Base-by-base conservation (phyloP, 2,113 vertebrate genomes). In the Rutilus rutilus region DNA sequence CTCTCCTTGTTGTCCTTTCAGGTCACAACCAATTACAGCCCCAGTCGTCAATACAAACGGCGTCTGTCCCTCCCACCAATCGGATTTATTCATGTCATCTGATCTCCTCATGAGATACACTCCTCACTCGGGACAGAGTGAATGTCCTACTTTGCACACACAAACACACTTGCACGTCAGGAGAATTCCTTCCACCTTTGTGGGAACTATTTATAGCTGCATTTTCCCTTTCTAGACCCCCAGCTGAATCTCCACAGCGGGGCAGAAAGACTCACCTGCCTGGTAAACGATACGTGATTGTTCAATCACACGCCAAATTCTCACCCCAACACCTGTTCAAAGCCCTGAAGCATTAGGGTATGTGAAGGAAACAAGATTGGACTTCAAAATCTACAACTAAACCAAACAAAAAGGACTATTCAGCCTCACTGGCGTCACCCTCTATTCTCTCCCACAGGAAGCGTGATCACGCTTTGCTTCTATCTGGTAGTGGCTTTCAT, bases 181-280 rank as follows among this genome's bases (percentile, higher is more conserved):
- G 42, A 69, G 33, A 76, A 86, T 82, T 89, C 87, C 52, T 91
- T 78, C 85, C 85, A 76, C 87, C 89, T 91, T 86, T 12, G 62
- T 65, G 62, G 0, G 1, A 52, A 90, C 93, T 82, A 93, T 92
- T 91, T 92, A 91, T 91, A 92, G 93, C 65, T 3, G 3, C 0
- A 36, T 1, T 54, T 45, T 69, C 85, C 83, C 89, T 45, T 25
- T n/a, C 82, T 64, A 75, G 79, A 62, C 52, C 50, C 79, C 74
- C 60, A 52, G 78, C 10, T 50, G 54, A 50, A 81, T 78, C 86
- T 50, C 65, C 82, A 71, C 33, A 71, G 27, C 39, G 11, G 75
- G 27, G 75, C n/a, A 21, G 74, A 78, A 81, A 67, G 78, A 39
- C 42, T 69, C 71, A 78, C 25, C 42, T 88, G 69, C 67, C 86